Base-by-base conservation (phyloP, 2,888 invertebrate species). In the Furcula furcula region DNA sequence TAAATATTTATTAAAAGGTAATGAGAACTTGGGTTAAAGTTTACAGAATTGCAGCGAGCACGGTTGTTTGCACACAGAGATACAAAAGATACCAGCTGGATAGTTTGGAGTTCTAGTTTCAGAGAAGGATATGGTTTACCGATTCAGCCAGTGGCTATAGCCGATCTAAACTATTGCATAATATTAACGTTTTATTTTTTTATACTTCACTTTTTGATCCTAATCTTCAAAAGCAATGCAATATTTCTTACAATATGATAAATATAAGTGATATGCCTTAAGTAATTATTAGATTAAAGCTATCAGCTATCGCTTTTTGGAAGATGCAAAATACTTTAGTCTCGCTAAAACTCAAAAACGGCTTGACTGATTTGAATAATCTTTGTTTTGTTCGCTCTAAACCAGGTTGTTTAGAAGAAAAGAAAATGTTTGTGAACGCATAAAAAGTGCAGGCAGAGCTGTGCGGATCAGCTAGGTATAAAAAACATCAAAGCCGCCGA, bases 51-150 rank as follows among this genome's bases (percentile, higher is more conserved):
- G 7, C 28, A 5, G 16, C 12, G 23, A 47, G 42, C 46, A 36
- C 46, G 35, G 51, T 40, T 55, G 56, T 65, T 66, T 59, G 65
- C 63, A 59, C 43, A 45, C 45, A 46, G 59, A 65, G 64, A 64
- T 54, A 60, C 53, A 54, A 41, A 41, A 37, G 44, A 38, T 60
- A 66, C 55, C 73, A 74, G 71, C 65, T 73, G 70, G 51, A 44
- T 55, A 46, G 54, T 54, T 56, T 36, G 41, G 52, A 68, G 55
- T 69, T 65, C 46, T 44, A 58, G 50, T 60, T 53, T 45, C 40
- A 37, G 39, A 52, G 39, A 36, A 31, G 48, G 45, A 53, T 52
- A 54, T 25, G 50, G 43, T 25, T 31, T 35, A 34, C 40, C 42
- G 37, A 36, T 33, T 32, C 31, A 13, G 28, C 31, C 34, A 12